These are phyloP conservation scores for Hipposideros armiger DNA, from an alignment of 2,113 vertebrate genomes.

Conservation along the genomic window DNA sequence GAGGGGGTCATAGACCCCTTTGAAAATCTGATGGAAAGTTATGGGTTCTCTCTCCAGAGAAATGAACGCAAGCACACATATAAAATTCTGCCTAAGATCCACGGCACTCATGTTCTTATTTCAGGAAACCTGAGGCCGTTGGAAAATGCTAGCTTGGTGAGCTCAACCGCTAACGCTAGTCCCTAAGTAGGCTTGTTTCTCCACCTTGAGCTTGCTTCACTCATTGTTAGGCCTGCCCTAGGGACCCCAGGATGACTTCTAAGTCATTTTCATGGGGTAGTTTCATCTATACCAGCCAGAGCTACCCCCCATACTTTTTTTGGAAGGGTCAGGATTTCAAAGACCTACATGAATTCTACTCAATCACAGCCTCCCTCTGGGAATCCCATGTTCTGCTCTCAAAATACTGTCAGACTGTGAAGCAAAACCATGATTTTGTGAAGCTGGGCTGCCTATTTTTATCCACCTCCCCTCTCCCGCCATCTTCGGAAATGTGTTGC, in stretches of 20 bases:
- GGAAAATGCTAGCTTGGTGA: not conserved
- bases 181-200: not conserved
- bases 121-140: not conserved
- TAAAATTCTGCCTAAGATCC: not conserved
- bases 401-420: slow-evolving; percentile 65
- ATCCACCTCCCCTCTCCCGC: slow-evolving; percentile 47
- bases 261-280: not conserved
- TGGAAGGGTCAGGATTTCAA: slow-evolving; percentile 57
- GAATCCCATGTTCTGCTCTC: slow-evolving; percentile 45
- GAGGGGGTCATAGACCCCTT: not conserved
- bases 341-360: slow-evolving; percentile 46
- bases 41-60: not conserved
- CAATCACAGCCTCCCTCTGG: slow-evolving; percentile 51
- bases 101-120: not conserved
- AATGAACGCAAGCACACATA: not conserved
- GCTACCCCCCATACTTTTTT: not conserved
- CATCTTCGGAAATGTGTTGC: slow-evolving; percentile 3
- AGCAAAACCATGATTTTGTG: slow-evolving; percentile 44
- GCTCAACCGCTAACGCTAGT: not conserved
- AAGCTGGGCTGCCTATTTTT: slow-evolving; percentile 73
- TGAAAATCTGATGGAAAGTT: slow-evolving; percentile 8
- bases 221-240: not conserved
- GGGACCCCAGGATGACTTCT: not conserved
- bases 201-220: not conserved
- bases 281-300: not conserved